phyloP scores from a whole-genome alignment of 2,113 vertebrate genomes.

The Rousettus leschenaultii region DNA sequence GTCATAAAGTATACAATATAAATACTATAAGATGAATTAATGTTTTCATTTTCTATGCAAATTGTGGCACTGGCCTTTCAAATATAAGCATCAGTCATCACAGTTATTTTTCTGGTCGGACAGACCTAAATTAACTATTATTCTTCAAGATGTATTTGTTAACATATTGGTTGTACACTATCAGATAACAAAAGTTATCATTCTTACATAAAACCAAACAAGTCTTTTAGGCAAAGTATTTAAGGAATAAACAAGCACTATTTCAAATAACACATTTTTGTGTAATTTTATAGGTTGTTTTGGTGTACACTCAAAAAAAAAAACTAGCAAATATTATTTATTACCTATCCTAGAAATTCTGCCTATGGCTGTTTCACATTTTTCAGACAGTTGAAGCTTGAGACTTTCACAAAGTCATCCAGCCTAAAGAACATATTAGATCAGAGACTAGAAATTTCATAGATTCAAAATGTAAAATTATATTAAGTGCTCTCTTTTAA shows the following conservation, averaged over 20 bases:
- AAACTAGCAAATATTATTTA: conserved; percentile 29
- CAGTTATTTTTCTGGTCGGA: neutral
- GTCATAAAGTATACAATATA: conserved; percentile 29
- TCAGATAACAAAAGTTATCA: neutral
- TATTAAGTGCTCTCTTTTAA: neutral
- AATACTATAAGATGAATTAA: neutral
- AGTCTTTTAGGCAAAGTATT: neutral
- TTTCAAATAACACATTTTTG: neutral
- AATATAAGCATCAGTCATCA: conserved; percentile 7
- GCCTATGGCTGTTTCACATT: neutral
- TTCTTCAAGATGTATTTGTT: conserved; percentile 28
- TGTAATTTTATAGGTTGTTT: neutral
- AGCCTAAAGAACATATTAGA: neutral
- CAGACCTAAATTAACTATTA: conserved; percentile 9
- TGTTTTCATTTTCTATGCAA: conserved; percentile 49
- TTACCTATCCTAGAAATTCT: neutral
- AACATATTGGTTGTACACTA: neutral
- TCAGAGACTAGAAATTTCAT: neutral
- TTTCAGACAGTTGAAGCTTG: neutral
- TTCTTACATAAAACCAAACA: neutral
- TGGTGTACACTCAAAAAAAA: neutral
- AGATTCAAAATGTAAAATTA: neutral
- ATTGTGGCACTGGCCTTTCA: conserved; percentile 46
- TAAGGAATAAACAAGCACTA: neutral
- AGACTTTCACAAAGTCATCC: neutral